Conservation (phyloP, 2,888 invertebrate species). For the Strigamia maritima region DNA sequence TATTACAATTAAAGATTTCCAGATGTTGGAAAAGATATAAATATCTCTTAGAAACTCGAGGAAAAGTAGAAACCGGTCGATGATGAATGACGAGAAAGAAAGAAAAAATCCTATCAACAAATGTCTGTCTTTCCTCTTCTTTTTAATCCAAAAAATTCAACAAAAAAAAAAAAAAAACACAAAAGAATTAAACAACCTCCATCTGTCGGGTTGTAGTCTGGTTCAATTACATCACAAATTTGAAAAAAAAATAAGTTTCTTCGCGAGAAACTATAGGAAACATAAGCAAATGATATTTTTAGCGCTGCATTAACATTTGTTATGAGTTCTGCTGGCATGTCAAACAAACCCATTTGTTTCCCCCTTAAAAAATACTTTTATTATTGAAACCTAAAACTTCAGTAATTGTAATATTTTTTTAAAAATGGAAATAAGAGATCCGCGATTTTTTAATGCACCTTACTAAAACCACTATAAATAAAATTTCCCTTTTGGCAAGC, state of each 20-base stretch:
- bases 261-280: neutral
- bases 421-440: neutral
- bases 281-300: constrained; percentile 12
- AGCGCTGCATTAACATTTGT: neutral
- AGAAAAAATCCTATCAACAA: constrained; percentile 22
- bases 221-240: neutral
- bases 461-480: neutral
- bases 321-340: neutral
- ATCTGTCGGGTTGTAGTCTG: neutral
- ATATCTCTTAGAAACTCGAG: neutral
- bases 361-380: neutral
- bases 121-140: constrained; percentile 4
- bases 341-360: neutral
- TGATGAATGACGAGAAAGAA: constrained; percentile 7
- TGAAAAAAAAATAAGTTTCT: neutral
- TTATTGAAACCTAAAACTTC: neutral
- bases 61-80: neutral
- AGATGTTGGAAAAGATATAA: neutral
- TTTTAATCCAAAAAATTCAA: neutral
- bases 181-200: neutral
- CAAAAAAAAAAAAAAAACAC: neutral
- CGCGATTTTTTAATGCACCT: neutral
- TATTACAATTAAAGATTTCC: too few species aligned
- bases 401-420: neutral
- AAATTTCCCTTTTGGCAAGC: neutral